These are phyloP conservation scores for Trachemys scripta DNA, from an alignment of 2,113 vertebrate species.

Conservation along the genomic window DNA sequence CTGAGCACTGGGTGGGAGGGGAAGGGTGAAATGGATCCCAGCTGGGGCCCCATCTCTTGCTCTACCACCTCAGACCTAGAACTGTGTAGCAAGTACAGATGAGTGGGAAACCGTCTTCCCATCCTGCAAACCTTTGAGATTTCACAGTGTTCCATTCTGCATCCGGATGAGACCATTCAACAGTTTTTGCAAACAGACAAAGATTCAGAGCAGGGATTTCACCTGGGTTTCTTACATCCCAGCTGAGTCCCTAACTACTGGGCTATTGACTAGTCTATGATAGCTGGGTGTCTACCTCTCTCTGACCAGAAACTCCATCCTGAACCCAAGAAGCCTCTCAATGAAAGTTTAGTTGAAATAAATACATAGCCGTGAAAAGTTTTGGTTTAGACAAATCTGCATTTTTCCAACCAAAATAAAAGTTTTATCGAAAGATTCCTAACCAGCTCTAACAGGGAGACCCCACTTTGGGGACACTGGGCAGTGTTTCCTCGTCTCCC, in stretches of 20 bases:
- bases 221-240: neutral
- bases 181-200: neutral
- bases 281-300: neutral
- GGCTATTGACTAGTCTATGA: too few species aligned
- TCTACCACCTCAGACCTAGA: neutral
- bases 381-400: neutral
- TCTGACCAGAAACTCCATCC: neutral
- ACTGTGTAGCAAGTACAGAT: neutral
- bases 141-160: neutral
- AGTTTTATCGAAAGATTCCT: neutral
- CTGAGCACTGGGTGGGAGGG: neutral
- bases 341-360: too few species aligned
- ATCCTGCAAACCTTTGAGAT: neutral
- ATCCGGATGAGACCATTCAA: neutral
- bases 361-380: neutral
- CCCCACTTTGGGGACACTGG: neutral
- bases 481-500: neutral
- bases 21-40: neutral
- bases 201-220: neutral
- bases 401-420: neutral
- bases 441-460: neutral
- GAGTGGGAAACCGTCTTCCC: neutral
- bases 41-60: neutral
- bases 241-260: neutral
- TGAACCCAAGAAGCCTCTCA: neutral